Evolutionary conservation across 2,888 invertebrate species (phyloP).

Genomic region (Campoplex nolae): DNA sequence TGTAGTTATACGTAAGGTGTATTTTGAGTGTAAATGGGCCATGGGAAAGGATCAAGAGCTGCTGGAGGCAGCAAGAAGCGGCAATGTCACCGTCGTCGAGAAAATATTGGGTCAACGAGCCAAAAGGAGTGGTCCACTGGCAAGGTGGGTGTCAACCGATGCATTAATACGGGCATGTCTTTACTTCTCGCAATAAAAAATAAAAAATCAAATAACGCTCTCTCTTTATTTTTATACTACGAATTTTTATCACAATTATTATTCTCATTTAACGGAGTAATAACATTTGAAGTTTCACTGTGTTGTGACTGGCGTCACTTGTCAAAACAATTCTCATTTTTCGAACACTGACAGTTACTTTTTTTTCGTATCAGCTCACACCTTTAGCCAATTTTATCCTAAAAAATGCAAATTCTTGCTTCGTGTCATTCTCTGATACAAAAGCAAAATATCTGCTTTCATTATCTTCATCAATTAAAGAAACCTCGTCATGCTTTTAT

Average conservation of each 20-base stretch:
- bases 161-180: conserved; percentile 52
- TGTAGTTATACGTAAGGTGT: conserved; percentile 71
- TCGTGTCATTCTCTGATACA: background rate
- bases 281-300: background rate
- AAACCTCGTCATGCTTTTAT: background rate
- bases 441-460: background rate
- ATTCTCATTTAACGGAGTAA: background rate
- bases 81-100: conserved; percentile 94
- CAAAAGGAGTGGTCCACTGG: conserved; percentile 96
- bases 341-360: background rate
- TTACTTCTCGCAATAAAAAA: background rate
- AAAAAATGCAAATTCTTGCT: background rate
- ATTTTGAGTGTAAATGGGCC: conserved; percentile 83
- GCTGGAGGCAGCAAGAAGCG: conserved; percentile 97
- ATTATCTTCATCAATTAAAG: background rate
- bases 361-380: background rate
- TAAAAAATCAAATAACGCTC: background rate
- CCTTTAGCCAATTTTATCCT: background rate
- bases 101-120: conserved; percentile 95
- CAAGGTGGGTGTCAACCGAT: conserved; percentile 89
- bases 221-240: background rate
- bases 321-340: conserved; percentile 5
- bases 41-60: conserved; percentile 99
- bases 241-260: background rate
- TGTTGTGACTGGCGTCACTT: conserved; percentile 12